phyloP scores from a whole-genome alignment of 2,113 vertebrate genomes.

The Plestiodon gilberti region DNA sequence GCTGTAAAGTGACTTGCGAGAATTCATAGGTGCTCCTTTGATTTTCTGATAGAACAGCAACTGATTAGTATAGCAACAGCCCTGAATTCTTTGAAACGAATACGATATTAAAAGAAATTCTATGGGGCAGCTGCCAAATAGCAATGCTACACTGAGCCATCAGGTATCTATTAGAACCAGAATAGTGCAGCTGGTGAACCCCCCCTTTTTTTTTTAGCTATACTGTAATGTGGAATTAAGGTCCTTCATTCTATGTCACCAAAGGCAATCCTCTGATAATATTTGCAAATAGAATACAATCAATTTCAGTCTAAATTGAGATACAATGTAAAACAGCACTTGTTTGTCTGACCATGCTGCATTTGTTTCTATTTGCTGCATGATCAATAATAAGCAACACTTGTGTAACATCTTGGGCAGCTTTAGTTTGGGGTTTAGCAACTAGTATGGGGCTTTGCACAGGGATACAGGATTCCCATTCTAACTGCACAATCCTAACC shows the following conservation, averaged over 20 bases:
- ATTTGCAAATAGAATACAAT: conserved; percentile 2
- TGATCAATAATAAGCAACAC: neutral
- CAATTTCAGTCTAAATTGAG: neutral
- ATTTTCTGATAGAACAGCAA: conserved; percentile 3
- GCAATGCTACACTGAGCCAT: neutral
- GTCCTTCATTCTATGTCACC: neutral
- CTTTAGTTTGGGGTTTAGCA: neutral
- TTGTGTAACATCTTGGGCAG: neutral
- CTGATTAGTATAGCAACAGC: conserved; percentile 12
- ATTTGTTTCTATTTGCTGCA: neutral
- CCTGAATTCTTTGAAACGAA: conserved; percentile 7
- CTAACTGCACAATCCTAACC: too few relatives aligned
- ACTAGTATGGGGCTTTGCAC: neutral
- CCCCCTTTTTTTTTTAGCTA: neutral
- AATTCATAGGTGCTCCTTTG: conserved; percentile 6
- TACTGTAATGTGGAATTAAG: neutral
- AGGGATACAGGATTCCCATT: neutral
- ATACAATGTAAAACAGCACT: neutral
- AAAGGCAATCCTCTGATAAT: neutral
- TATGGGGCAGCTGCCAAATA: neutral
- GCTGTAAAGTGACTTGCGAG: neutral
- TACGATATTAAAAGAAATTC: conserved; percentile 13
- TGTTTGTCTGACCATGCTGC: neutral
- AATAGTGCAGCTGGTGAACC: neutral
- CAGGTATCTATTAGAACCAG: conserved; percentile 12